These are phyloP conservation scores for Drosophila tanythrix DNA, from an alignment of 2,888 invertebrate species.

Conservation along the genomic window DNA sequence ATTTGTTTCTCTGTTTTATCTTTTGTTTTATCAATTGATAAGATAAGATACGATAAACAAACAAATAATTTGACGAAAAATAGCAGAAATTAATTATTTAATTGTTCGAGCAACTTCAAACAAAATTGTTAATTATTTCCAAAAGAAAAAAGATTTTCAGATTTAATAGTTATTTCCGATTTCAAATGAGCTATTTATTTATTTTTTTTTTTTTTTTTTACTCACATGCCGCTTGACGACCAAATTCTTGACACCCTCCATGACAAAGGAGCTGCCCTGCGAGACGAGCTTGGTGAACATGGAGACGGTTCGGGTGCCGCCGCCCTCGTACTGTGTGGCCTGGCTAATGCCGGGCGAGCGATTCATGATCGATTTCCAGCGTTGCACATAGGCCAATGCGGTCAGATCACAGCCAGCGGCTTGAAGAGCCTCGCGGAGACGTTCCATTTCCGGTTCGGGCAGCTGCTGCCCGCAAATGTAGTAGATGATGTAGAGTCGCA, in stretches of 20 bases:
- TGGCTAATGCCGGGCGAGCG: slow-evolving; percentile 85
- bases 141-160: no score
- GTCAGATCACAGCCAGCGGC: slow-evolving; percentile 94
- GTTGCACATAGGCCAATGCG: slow-evolving; percentile 94
- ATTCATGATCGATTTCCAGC: slow-evolving; percentile 90
- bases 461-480: slow-evolving; percentile 94
- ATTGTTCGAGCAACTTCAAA: no score
- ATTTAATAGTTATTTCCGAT: no score
- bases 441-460: slow-evolving; percentile 92
- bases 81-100: neutral
- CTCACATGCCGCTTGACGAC: slow-evolving; percentile 98
- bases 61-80: neutral
- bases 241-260: slow-evolving; percentile 99
- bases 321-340: slow-evolving; percentile 94
- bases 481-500: slow-evolving; percentile 96
- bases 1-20: neutral
- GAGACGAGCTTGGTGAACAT: slow-evolving; percentile 99
- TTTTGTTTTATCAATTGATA: neutral
- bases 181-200: no score
- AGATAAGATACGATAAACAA: neutral
- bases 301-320: slow-evolving; percentile 97
- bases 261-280: slow-evolving; percentile 98
- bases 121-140: no score
- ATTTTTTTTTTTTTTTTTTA: neutral
- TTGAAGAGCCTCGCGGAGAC: slow-evolving; percentile 91